A percentile compares a stretch with the other conserved stretches of the same genome.
Evolutionary conservation across 2,113 vertebrate species (phyloP).

Genomic region (Thamnaconus septentrionalis): DNA sequence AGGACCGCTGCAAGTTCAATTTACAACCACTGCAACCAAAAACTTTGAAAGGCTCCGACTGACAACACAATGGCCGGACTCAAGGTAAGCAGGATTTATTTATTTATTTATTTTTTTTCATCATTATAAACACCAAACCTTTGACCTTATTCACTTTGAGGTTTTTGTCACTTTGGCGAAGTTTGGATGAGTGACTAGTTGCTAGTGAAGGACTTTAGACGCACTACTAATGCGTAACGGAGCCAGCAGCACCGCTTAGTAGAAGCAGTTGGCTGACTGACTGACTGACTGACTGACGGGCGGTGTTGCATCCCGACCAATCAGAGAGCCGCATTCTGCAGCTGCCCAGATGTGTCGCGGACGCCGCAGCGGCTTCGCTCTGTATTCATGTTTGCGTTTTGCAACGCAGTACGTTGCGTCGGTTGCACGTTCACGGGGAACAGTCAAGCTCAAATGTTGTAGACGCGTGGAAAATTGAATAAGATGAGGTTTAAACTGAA

Average conservation of each 20-base stretch:
- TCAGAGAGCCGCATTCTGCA: constrained; percentile 69
- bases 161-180: neutral
- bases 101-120: neutral
- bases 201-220: no score
- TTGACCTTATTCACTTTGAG: no score
- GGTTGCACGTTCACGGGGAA: no score
- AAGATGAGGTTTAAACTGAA: neutral
- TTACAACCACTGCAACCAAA: constrained; percentile 5
- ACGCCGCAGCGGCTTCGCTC: neutral
- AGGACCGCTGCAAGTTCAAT: constrained; percentile 21
- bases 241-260: neutral
- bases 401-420: no score
- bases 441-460: no score
- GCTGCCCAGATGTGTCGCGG: constrained; percentile 72
- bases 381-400: no score
- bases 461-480: no score
- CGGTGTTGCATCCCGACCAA: constrained; percentile 72
- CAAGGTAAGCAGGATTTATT: constrained; percentile 80
- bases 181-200: neutral
- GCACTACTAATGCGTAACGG: no score
- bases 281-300: constrained; percentile 9
- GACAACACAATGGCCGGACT: constrained; percentile 76
- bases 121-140: no score
- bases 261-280: neutral
- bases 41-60: constrained; percentile 16